Conservation (phyloP, 2,113 vertebrate genomes). For the Nothoprocta pentlandii region DNA sequence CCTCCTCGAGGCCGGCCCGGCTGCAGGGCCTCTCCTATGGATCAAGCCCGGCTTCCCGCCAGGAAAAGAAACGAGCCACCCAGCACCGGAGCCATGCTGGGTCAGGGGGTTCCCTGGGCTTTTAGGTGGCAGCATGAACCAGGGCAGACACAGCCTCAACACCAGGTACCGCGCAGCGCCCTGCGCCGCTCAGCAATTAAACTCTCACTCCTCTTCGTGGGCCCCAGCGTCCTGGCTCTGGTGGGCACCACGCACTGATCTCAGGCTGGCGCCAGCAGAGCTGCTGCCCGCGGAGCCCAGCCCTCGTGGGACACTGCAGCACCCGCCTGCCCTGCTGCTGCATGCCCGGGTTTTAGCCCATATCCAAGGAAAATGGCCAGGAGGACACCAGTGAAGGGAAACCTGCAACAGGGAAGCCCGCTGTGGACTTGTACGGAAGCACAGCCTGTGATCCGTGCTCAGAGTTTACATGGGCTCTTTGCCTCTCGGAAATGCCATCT, state of each 20-base stretch:
- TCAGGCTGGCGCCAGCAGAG: background rate
- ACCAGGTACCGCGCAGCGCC: rapidly evolving
- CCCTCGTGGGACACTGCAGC: background rate
- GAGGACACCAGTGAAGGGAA: background rate
- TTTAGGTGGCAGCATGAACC: background rate
- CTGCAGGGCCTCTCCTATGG: background rate
- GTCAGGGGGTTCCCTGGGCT: background rate
- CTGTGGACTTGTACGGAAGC: background rate
- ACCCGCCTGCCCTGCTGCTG: background rate
- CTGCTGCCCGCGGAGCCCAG: background rate
- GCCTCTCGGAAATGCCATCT: background rate
- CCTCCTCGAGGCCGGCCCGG: background rate
- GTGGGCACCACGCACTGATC: background rate
- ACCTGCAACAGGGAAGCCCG: rapidly evolving
- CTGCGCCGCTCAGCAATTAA: constrained; percentile 7
- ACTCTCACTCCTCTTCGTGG: constrained; percentile 59
- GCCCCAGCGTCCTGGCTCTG: too few species aligned
- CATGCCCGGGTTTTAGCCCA: background rate
- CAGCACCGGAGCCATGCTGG: background rate
- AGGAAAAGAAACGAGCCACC: background rate
- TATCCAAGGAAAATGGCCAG: background rate
- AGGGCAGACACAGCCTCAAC: rapidly evolving
- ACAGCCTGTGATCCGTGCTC: rapidly evolving
- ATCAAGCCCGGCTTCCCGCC: background rate
- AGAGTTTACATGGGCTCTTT: rapidly evolving